These are phyloP conservation scores for Nebria ingens DNA, from an alignment of 1,140 invertebrate genomes.

Conservation along the genomic window DNA sequence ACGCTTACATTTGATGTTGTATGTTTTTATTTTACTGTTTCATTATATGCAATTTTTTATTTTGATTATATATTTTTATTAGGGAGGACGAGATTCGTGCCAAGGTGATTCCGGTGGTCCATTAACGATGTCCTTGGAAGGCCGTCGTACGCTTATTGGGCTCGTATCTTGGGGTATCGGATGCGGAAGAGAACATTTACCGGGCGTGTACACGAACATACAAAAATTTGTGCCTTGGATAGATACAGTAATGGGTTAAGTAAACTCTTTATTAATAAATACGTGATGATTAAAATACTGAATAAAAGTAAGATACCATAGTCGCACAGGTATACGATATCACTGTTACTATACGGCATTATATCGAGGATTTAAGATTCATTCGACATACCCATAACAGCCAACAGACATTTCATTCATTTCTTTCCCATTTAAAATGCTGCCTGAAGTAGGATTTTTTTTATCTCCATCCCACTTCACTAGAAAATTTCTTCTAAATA, in stretches of 20 bases:
- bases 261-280: constrained; percentile 1
- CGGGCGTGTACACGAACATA: constrained; percentile 84
- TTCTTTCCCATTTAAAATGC: too few species aligned
- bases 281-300: neutral
- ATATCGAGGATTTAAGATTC: neutral
- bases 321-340: too few species aligned
- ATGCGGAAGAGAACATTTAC: constrained; percentile 78
- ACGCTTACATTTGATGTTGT: neutral
- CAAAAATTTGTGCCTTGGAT: constrained; percentile 90
- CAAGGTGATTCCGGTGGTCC: constrained; percentile 79
- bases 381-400: neutral
- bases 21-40: neutral
- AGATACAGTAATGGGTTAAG: constrained; percentile 61
- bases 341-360: too few species aligned
- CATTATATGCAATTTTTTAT: too few species aligned
- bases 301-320: neutral
- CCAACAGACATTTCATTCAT: neutral
- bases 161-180: constrained; percentile 87
- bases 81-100: constrained; percentile 58
- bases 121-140: constrained; percentile 68
- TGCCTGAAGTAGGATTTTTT: too few species aligned
- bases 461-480: too few species aligned
- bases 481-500: too few species aligned
- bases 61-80: too few species aligned
- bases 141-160: constrained; percentile 72